Conservation (phyloP, 2,888 invertebrate species). For the Plusia festucae region DNA sequence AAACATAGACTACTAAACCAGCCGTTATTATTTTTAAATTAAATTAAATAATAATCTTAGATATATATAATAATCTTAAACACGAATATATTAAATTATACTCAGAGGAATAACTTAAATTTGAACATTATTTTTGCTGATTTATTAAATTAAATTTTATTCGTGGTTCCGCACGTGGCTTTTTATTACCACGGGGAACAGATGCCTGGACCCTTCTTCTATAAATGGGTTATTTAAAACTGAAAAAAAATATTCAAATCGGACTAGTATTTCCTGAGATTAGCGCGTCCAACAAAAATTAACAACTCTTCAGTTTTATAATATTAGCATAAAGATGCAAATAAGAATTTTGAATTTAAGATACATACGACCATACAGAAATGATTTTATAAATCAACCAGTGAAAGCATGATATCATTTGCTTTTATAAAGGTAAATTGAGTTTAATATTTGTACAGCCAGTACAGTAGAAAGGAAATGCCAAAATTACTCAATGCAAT, state of each 20-base stretch:
- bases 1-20: slow-evolving; percentile 17
- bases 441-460: too few species aligned
- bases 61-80: neutral
- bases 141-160: too few species aligned
- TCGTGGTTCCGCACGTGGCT: too few species aligned
- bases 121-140: neutral
- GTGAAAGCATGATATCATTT: neutral
- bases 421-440: neutral
- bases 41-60: neutral
- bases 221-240: too few species aligned
- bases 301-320: too few species aligned
- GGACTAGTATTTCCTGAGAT: too few species aligned
- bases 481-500: slow-evolving; percentile 3
- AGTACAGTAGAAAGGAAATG: neutral
- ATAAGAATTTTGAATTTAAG: too few species aligned
- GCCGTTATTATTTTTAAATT: neutral
- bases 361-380: neutral
- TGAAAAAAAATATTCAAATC: too few species aligned
- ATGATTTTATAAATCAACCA: neutral
- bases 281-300: too few species aligned
- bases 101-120: neutral
- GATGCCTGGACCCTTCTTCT: too few species aligned
- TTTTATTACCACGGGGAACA: too few species aligned
- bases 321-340: too few species aligned
- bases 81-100: neutral